Base-by-base conservation (phyloP, 2,888 invertebrate species). In the Macaria liturata region DNA sequence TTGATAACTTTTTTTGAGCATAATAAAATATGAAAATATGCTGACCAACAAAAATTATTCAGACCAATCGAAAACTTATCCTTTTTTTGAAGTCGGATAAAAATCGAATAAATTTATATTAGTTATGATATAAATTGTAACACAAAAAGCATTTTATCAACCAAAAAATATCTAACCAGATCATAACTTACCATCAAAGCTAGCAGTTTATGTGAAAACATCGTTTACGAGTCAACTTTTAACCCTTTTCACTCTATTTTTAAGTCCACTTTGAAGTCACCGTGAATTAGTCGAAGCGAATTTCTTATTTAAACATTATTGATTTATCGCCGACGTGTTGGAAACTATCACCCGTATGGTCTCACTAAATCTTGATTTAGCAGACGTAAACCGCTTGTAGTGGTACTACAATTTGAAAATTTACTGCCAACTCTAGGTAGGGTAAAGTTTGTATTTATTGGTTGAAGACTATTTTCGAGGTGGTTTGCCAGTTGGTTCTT, bases 301-400 rank as follows among this genome's bases (percentile, higher is more conserved):
- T 88, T 87, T 88, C 84, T 86, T 83, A 76, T 72, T 73, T 82
- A 83, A 81, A 75, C 74, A 73, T 80, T 55, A 60, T 60, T 88
- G 88, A 90, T 90, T 88, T 90, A 88, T 83, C 46, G 75, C 61
- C 67, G 86, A 86, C 86, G 80, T 67, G 73, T 83, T 85, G 83
- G 88, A 86, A 88, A 80, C 82, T 80, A 87, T 78, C 76, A 81
- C 80, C 79, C 81, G 81, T 84, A 80, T 84, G 83, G 65, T 76
- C 54, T 76, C 74, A 83, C 81, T 89, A 83, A 83, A 87, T 89
- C 90, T 87, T 89, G 88, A 90, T 88, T 89, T 86, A 88, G 77
- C 78, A 70, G 84, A 80, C 84, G 71, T 80, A 78, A 78, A 78
- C 78, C 76, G 77, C 75, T 80, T 82, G 86, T 80, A 81, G 68